These are phyloP conservation scores for Nymphalis urticae DNA, from an alignment of 2,888 invertebrate species.

Conservation along the genomic window DNA sequence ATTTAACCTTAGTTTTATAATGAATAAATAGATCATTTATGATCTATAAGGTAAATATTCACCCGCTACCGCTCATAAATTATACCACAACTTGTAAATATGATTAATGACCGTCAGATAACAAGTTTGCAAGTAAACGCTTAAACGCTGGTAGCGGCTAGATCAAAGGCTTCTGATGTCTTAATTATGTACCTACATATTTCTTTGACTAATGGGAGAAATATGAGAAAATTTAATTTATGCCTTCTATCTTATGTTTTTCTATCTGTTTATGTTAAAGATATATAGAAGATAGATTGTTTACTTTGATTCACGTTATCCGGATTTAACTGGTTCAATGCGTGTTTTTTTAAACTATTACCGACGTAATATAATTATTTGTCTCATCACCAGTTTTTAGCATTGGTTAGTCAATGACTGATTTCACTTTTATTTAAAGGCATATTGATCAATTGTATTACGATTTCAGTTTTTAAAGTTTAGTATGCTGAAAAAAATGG, in stretches of 20 bases:
- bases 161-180: conserved; percentile 40
- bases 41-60: not conserved
- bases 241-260: not conserved
- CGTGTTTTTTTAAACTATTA: no score
- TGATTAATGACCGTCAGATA: conserved; percentile 70
- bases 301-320: no score
- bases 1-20: no score
- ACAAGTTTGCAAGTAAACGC: conserved; percentile 51
- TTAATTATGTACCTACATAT: conserved; percentile 36
- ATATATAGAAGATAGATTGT: not conserved
- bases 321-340: no score
- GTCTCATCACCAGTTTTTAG: not conserved
- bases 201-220: conserved; percentile 22
- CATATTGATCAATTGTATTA: no score
- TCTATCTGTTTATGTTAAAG: not conserved
- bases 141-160: conserved; percentile 44
- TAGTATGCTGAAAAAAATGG: no score
- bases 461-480: no score
- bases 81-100: conserved; percentile 48
- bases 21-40: no score
- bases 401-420: no score
- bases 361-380: no score
- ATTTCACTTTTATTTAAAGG: no score
- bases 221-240: conserved; percentile 8
- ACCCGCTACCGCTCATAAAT: conserved; percentile 24